These are phyloP conservation scores for Epizoanthus rinbou DNA, from an alignment of 92 coral and sea anemone species.

Conservation along the genomic window DNA sequence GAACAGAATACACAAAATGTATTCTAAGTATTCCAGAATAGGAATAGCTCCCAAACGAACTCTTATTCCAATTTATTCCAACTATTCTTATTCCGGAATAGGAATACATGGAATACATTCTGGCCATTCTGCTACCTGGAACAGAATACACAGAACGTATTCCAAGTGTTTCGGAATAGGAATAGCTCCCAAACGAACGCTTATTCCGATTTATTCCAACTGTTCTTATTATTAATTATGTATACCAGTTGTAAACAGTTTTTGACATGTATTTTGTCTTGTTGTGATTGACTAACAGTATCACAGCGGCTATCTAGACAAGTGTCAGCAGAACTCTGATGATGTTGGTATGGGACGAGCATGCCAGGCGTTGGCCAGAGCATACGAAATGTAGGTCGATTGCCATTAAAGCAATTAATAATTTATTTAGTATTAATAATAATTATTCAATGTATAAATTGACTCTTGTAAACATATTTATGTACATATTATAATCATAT, in stretches of 20 bases:
- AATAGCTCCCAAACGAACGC: no score
- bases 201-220: no score
- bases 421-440: background rate
- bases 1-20: no score
- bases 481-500: background rate
- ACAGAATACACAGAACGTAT: no score
- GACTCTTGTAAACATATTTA: background rate
- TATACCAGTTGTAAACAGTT: background rate
- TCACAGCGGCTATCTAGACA: slow-evolving; percentile 90
- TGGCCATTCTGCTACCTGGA: no score
- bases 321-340: slow-evolving; percentile 88
- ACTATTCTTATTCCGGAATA: no score
- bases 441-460: background rate
- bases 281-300: slow-evolving; percentile 56
- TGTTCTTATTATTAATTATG: background rate
- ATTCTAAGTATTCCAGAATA: no score
- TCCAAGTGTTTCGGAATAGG: no score
- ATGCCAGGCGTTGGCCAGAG: slow-evolving; percentile 92
- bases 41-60: no score
- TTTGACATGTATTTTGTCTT: background rate
- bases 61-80: no score
- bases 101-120: no score
- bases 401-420: background rate
- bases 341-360: slow-evolving; percentile 99
- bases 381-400: slow-evolving; percentile 87